These are phyloP conservation scores for Monochamus alternatus DNA, from an alignment of 2,888 invertebrate genomes.

Conservation along the genomic window DNA sequence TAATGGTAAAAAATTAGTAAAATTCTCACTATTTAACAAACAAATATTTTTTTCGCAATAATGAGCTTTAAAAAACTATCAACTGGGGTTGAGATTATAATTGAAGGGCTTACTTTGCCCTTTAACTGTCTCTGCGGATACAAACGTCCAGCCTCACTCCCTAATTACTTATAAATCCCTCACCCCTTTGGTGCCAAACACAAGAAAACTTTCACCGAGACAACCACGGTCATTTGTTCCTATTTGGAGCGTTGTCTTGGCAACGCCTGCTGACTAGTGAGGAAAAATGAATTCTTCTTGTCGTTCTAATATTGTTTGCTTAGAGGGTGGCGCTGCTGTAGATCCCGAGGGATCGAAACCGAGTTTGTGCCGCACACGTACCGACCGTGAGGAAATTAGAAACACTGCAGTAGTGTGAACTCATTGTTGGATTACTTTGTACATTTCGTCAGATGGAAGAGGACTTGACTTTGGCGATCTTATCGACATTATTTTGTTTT, in stretches of 20 bases:
- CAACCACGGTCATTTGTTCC: conserved; percentile 10
- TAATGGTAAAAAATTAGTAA: too few relatives aligned
- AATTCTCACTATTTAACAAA: too few relatives aligned
- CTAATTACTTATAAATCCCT: neutral
- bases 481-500: too few relatives aligned
- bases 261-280: conserved; percentile 3
- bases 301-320: conserved; percentile 23
- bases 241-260: conserved; percentile 10
- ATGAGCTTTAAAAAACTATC: too few relatives aligned
- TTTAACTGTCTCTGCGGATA: too few relatives aligned
- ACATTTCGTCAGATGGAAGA: too few relatives aligned
- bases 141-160: too few relatives aligned
- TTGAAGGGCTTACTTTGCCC: too few relatives aligned
- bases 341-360: neutral
- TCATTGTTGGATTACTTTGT: too few relatives aligned
- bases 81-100: too few relatives aligned
- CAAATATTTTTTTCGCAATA: too few relatives aligned
- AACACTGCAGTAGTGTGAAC: neutral
- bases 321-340: conserved; percentile 14
- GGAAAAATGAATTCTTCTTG: conserved; percentile 20
- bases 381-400: neutral
- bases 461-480: too few relatives aligned
- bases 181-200: neutral
- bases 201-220: conserved; percentile 2
- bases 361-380: neutral